These are phyloP conservation scores for Blastobasis lacticolella DNA, from an alignment of 2,888 invertebrate species.

Conservation along the genomic window DNA sequence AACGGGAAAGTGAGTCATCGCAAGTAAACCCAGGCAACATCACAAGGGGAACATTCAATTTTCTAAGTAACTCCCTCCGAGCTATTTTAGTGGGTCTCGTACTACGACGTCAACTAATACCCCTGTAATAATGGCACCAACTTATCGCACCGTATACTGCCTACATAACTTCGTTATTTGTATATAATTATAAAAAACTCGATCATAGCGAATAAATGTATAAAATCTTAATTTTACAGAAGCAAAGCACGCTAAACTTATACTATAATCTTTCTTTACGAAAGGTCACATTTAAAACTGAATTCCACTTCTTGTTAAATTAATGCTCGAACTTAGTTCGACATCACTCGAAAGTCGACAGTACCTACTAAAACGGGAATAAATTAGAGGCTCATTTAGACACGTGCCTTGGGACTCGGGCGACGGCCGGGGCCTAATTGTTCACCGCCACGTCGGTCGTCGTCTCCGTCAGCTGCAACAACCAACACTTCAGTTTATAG, in stretches of 20 bases:
- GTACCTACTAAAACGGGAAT: constrained; percentile 47
- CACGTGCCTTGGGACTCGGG: constrained; percentile 36
- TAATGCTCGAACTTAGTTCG: constrained; percentile 65
- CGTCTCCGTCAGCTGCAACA: constrained; percentile 38
- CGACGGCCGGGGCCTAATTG: constrained; percentile 34
- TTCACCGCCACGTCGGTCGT: constrained; percentile 45
- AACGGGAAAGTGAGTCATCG: no score
- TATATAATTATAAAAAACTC: constrained; percentile 62
- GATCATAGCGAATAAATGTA: constrained; percentile 68
- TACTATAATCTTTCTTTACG: constrained; percentile 63
- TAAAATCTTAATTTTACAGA: constrained; percentile 70
- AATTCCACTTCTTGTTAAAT: constrained; percentile 53
- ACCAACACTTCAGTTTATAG: no score
- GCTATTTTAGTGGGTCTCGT: constrained; percentile 41
- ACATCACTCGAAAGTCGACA: constrained; percentile 54
- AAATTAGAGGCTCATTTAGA: constrained; percentile 62
- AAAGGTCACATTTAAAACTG: constrained; percentile 56
- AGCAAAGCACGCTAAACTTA: constrained; percentile 75
- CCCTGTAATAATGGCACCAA: constrained; percentile 75
- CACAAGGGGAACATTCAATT: no score
- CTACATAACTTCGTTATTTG: constrained; percentile 70
- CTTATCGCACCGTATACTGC: constrained; percentile 74
- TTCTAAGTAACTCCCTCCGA: constrained; percentile 5
- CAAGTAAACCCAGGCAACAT: no score
- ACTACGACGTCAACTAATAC: constrained; percentile 60